Conservation (phyloP, 1,140 invertebrate species). For the Heliconius hermathena region DNA sequence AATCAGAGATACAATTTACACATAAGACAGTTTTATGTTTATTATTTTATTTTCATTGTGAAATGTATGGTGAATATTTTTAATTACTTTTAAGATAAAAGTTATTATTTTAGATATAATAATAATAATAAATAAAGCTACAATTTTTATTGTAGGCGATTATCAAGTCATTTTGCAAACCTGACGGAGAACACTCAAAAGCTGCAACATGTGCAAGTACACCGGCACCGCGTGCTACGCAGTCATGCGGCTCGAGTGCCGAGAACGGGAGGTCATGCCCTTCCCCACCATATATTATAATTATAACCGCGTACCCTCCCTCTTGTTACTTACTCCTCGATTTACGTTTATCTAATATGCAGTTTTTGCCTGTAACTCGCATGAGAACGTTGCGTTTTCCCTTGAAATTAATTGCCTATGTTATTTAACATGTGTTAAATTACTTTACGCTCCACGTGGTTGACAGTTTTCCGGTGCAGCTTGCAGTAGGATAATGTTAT, state of each 20-base stretch:
- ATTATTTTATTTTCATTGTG: too few relatives aligned
- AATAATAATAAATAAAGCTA: background rate
- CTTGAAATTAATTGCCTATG: constrained; percentile 64
- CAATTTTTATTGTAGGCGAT: constrained; percentile 29
- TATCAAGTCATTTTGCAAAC: constrained; percentile 35
- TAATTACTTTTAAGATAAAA: too few relatives aligned
- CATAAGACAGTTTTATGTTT: background rate
- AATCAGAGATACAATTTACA: background rate
- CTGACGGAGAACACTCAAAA: constrained; percentile 35
- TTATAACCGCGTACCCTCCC: constrained; percentile 42
- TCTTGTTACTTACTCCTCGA: constrained; percentile 45
- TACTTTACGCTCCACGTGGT: constrained; percentile 62
- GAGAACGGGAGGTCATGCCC: constrained; percentile 46
- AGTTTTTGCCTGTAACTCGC: constrained; percentile 53
- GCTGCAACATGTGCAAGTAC: constrained; percentile 42
- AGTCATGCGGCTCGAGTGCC: constrained; percentile 40
- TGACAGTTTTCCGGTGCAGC: constrained; percentile 56
- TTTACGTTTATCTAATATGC: constrained; percentile 63
- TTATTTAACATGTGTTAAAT: constrained; percentile 71
- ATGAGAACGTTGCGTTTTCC: constrained; percentile 74
- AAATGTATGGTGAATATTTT: too few relatives aligned
- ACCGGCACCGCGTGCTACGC: constrained; percentile 36
- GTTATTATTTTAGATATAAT: too few relatives aligned
- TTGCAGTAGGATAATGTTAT: constrained; percentile 41
- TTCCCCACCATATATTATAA: constrained; percentile 42